Conservation (phyloP, 1,140 invertebrate genomes). For the Drosophila nebulosa region DNA sequence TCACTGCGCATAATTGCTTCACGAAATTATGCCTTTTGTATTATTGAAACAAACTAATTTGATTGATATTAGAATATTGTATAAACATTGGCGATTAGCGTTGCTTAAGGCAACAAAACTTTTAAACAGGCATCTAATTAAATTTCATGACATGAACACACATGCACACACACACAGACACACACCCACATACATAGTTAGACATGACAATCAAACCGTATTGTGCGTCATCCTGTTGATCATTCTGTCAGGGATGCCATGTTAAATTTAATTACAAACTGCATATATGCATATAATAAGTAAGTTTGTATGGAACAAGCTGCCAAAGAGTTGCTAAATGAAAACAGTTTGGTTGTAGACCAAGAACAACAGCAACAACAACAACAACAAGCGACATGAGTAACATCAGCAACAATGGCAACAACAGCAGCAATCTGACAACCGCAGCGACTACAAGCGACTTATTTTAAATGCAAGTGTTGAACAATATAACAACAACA, state of each 20-base stretch:
- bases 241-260: conserved; percentile 22
- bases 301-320: conserved; percentile 16
- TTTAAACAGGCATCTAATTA: conserved; percentile 33
- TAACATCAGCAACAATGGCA: conserved; percentile 18
- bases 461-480: conserved; percentile 68
- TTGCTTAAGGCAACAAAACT: background rate
- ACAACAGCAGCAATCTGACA: conserved; percentile 43
- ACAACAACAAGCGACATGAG: conserved; percentile 25
- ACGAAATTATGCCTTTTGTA: background rate
- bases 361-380: conserved; percentile 20
- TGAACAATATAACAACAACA: conserved; percentile 8
- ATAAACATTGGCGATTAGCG: background rate
- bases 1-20: too few species aligned
- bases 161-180: background rate
- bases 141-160: conserved; percentile 11
- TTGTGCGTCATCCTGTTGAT: conserved; percentile 1
- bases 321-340: conserved; percentile 49
- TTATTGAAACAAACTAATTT: conserved; percentile 1
- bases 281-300: background rate
- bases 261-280: conserved; percentile 50
- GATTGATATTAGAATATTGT: background rate
- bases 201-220: conserved; percentile 27
- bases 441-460: conserved; percentile 69
- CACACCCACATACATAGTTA: conserved; percentile 6
- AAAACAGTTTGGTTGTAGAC: conserved; percentile 27